phyloP scores from a whole-genome alignment of 2,888 invertebrate species.

The Oegoconia quadripuncta region DNA sequence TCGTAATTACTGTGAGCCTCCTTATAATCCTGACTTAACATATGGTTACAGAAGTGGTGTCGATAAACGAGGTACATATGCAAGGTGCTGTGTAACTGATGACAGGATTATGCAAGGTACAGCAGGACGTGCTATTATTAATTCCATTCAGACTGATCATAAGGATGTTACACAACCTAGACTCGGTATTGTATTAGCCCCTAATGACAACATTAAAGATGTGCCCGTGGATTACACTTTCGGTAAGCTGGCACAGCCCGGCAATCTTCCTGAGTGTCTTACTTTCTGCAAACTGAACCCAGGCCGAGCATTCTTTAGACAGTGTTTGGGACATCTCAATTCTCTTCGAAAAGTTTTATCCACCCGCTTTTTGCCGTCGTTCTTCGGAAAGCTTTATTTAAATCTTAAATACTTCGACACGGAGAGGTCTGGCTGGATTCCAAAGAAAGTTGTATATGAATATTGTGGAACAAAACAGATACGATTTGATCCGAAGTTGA shows the following conservation, averaged over 20 bases:
- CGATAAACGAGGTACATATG: conserved; percentile 69
- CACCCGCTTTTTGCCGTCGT: conserved; percentile 23
- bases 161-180: conserved; percentile 45
- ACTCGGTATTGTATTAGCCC: conserved; percentile 60
- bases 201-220: conserved; percentile 65
- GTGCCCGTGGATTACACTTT: conserved; percentile 69
- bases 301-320: conserved; percentile 53
- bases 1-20: conserved; percentile 55
- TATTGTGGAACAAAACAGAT: conserved; percentile 43
- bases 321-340: conserved; percentile 62
- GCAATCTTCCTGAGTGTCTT: conserved; percentile 66
- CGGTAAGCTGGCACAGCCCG: conserved; percentile 61
- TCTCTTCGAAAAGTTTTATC: conserved; percentile 33
- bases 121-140: conserved; percentile 45
- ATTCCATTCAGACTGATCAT: conserved; percentile 60
- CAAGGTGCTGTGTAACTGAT: conserved; percentile 62
- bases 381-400: conserved; percentile 30
- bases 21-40: conserved; percentile 57
- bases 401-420: conserved; percentile 37
- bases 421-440: conserved; percentile 51
- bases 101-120: conserved; percentile 52
- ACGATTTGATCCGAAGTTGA: conserved; percentile 39
- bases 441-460: conserved; percentile 50
- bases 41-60: conserved; percentile 62
- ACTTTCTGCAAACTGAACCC: conserved; percentile 48